Evolutionary conservation across 2,888 invertebrate genomes (phyloP).

Genomic region (Lysandra bellargus): DNA sequence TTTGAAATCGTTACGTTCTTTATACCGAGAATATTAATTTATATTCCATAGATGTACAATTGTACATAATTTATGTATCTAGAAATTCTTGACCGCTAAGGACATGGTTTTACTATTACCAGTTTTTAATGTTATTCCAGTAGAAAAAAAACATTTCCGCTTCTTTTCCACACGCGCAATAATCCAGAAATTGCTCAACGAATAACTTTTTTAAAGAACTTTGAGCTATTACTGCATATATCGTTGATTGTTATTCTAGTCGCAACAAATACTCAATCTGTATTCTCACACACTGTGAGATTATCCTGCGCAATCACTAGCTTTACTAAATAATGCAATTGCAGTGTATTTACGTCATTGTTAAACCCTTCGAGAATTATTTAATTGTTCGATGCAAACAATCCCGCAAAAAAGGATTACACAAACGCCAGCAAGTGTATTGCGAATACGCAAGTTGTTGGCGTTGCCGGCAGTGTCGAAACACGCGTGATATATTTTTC

Average conservation of each 20-base stretch:
- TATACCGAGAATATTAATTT: neutral
- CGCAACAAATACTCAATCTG: neutral
- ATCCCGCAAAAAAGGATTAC: conserved; percentile 48
- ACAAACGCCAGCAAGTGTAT: conserved; percentile 49
- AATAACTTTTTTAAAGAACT: neutral
- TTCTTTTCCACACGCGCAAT: no score
- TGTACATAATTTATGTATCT: no score
- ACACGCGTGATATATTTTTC: conserved; percentile 68
- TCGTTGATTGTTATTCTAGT: neutral
- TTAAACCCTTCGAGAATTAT: conserved; percentile 29
- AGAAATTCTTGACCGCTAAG: no score
- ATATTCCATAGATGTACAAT: no score
- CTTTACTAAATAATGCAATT: conserved; percentile 11
- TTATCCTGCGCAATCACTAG: neutral
- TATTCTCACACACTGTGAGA: neutral
- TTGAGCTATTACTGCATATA: neutral
- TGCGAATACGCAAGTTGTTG: conserved; percentile 46
- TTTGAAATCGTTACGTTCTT: neutral
- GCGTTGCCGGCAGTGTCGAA: conserved; percentile 57
- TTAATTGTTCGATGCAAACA: conserved; percentile 35
- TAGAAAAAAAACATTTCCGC: no score
- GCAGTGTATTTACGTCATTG: neutral
- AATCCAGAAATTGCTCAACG: neutral
- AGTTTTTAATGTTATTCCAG: no score
- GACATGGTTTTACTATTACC: no score